Evolutionary conservation across 37 sponge, comb jelly and placozoan genomes (phyloP), one percentile per base, ranked within the genome.

Genomic region (Halichondria panicea): DNA sequence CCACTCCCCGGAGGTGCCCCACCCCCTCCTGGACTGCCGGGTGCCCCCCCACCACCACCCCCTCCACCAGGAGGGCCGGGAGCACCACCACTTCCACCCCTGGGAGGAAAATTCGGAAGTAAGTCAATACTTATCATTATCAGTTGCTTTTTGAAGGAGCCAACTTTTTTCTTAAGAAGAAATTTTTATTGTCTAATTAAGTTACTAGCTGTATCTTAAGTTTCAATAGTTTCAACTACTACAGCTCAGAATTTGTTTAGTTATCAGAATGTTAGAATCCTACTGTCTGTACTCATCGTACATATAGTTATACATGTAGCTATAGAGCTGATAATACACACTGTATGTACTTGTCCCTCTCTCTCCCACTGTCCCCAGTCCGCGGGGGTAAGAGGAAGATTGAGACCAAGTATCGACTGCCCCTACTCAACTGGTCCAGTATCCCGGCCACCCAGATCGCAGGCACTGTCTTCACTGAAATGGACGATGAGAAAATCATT

Each of bases 401-500:
- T 27, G 69, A 89, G 43, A 86, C 94, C 4, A 89, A 85, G 38
- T 85, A 89, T 77, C 50, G 73, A 0, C 82, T 94, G 0, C 94
- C 94, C 3, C 42, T 70, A 48, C 39, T 94, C 28, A 94, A 94
- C 61, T 94, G 94, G 94, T 64, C 40, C 0, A 43, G 81, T 35
- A 58, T 94, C 22, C 91, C 89, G 4, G 43, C 70, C 24, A 83
- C 77, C 1, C 80, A 89, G 66, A 79, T 94, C 4, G 31, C 85
- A 5, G 84, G 81, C 12, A 94, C 94, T 7, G 72, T 94, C 42
- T 94, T 94, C 75, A 75, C 41, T 52, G 57, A 77, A 1, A 30
- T 94, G 32, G 87, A 94, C 48, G 94, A 94, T 53, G 85, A 86
- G 71, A 86, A 58, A 8, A 48, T 90, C 8, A 38, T 86, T 28